These are phyloP conservation scores for Tyria jacobaeae DNA, from an alignment of 2,888 invertebrate species.

Conservation along the genomic window DNA sequence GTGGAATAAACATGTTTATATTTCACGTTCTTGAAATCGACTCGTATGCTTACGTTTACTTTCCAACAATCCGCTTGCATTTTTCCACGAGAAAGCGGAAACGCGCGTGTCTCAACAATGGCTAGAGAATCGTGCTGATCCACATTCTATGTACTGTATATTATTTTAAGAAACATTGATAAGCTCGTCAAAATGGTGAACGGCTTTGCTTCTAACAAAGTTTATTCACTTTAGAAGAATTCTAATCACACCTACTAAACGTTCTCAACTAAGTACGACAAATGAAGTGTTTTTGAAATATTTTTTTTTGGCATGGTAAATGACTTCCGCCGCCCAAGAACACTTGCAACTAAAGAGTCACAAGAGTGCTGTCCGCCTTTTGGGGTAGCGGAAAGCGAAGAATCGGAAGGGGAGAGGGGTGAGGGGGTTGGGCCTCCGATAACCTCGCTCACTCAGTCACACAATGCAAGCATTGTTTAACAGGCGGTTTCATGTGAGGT, in stretches of 20 bases:
- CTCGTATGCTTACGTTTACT: slow-evolving; percentile 68
- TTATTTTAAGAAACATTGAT: slow-evolving; percentile 74
- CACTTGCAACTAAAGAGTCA: too few species aligned
- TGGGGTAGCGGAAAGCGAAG: too few species aligned
- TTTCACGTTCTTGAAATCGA: slow-evolving; percentile 58
- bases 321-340: too few species aligned
- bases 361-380: too few species aligned
- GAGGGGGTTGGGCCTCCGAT: too few species aligned
- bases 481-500: too few species aligned
- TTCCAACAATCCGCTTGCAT: slow-evolving; percentile 82
- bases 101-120: slow-evolving; percentile 82
- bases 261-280: slow-evolving; percentile 22
- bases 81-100: slow-evolving; percentile 86
- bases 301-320: too few species aligned
- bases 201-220: slow-evolving; percentile 31
- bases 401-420: too few species aligned
- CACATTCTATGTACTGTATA: slow-evolving; percentile 79
- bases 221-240: slow-evolving; percentile 46
- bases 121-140: slow-evolving; percentile 73
- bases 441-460: too few species aligned
- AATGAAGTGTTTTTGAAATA: slow-evolving; percentile 13
- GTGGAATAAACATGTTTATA: slow-evolving; percentile 37
- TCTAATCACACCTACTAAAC: slow-evolving; percentile 38
- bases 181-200: slow-evolving; percentile 45
- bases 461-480: too few species aligned